Percentiles rank a stretch among this genome's conserved stretches.
Evolutionary conservation across 2,888 invertebrate genomes (phyloP).

Genomic region (Epicampocera succincta): DNA sequence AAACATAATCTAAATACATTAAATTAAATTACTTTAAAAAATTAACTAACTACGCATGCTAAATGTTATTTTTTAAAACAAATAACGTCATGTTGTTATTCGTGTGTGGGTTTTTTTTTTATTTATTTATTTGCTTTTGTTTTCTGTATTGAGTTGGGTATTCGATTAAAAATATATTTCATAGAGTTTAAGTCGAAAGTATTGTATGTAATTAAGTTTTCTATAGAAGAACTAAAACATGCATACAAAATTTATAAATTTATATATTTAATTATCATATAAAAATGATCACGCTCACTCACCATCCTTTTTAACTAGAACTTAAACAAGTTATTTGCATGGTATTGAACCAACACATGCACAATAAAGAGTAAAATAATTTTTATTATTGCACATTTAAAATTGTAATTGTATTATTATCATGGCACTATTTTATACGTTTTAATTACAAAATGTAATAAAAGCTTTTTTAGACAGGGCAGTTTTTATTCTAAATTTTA

Average conservation of each 20-base stretch:
- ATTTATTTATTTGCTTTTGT: background rate
- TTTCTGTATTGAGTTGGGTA: constrained; percentile 4
- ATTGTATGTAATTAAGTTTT: constrained; percentile 16
- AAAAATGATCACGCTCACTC: constrained; percentile 57
- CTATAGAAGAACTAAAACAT: constrained; percentile 23
- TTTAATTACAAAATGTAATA: constrained; percentile 8
- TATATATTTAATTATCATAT: constrained; percentile 8
- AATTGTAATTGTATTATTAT: constrained; percentile 17
- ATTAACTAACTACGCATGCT: constrained; percentile 48
- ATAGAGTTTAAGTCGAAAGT: background rate
- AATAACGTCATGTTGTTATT: constrained; percentile 1
- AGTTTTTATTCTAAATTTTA: constrained; percentile 25
- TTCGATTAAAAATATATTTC: background rate
- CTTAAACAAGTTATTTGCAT: constrained; percentile 21
- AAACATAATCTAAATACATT: constrained; percentile 37
- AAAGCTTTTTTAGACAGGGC: constrained; percentile 6
- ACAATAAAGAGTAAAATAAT: constrained; percentile 12
- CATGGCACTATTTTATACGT: constrained; percentile 23
- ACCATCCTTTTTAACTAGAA: constrained; percentile 27
- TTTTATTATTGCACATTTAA: constrained; percentile 41
- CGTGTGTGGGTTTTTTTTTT: no score
- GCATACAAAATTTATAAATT: constrained; percentile 12
- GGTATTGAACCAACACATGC: background rate
- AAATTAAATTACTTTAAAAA: constrained; percentile 26
- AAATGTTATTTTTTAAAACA: constrained; percentile 22